A percentile compares a stretch with the other conserved stretches of the same genome.
Evolutionary conservation across 2,888 invertebrate genomes (phyloP).

Genomic region (Acanthopleura granulata): DNA sequence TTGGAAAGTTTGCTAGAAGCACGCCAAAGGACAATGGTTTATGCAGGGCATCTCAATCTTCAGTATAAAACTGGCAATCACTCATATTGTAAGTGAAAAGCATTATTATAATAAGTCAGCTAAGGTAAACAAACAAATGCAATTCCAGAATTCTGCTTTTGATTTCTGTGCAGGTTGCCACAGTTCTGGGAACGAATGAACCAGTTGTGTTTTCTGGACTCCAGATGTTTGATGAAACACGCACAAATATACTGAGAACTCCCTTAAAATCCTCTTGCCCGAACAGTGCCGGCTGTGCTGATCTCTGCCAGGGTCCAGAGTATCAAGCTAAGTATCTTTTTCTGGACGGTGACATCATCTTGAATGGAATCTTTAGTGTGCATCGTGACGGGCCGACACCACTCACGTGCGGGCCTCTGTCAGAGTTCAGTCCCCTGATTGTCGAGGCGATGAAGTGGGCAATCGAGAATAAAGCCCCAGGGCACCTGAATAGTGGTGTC

Average conservation of each 20-base stretch:
- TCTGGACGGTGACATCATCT: slow-evolving; percentile 54
- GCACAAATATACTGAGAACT: slow-evolving; percentile 32
- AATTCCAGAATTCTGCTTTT: no score
- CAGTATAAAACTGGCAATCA: no score
- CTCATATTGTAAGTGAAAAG: no score
- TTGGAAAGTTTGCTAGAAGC: no score
- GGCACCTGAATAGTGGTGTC: slow-evolving; percentile 34
- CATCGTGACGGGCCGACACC: slow-evolving; percentile 41
- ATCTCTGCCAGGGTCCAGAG: slow-evolving; percentile 48
- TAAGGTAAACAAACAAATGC: no score
- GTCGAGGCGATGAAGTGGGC: slow-evolving; percentile 33
- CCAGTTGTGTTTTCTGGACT: slow-evolving; percentile 28
- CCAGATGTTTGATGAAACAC: slow-evolving; percentile 46
- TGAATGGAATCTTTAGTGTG: slow-evolving; percentile 56
- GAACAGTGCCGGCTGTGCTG: slow-evolving; percentile 42
- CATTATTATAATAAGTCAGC: no score
- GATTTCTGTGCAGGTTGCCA: slow-evolving; percentile 48
- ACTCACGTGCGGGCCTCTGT: slow-evolving; percentile 49
- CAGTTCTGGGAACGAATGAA: neutral
- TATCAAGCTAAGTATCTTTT: slow-evolving; percentile 49
- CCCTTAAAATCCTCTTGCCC: slow-evolving; percentile 55
- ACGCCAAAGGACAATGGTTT: no score
- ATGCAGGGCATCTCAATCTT: no score
- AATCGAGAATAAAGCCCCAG: slow-evolving; percentile 22
- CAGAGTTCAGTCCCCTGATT: slow-evolving; percentile 34